These are phyloP conservation scores for Drosophila anomalipes DNA, from an alignment of 2,888 invertebrate species.

Conservation along the genomic window DNA sequence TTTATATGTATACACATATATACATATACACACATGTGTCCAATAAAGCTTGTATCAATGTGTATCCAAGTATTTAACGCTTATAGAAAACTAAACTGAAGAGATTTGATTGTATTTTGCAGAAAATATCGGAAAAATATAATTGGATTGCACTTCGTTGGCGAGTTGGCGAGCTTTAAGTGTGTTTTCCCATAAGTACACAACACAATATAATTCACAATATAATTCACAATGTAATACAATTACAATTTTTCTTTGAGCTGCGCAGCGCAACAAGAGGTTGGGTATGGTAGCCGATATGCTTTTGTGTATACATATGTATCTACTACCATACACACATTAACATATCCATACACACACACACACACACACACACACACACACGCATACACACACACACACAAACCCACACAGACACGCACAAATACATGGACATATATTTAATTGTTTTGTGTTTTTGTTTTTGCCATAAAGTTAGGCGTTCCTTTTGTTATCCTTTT, in stretches of 20 bases:
- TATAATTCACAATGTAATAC: conserved; percentile 31
- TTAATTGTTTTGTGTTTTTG: conserved; percentile 21
- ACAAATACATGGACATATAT: conserved; percentile 11
- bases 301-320: conserved; percentile 31
- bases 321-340: conserved; percentile 29
- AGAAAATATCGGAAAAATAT: neutral
- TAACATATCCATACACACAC: conserved; percentile 5
- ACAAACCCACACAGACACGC: conserved; percentile 19
- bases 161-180: conserved; percentile 31
- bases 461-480: conserved; percentile 16
- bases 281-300: conserved; percentile 38
- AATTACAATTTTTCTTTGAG: conserved; percentile 43
- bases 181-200: conserved; percentile 40
- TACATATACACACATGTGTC: neutral
- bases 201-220: conserved; percentile 33
- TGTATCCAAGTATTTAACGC: conserved; percentile 23
- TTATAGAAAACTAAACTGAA: neutral
- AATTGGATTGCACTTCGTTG: conserved; percentile 10
- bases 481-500: conserved; percentile 5
- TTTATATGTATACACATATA: conserved; percentile 8
- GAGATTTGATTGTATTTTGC: neutral
- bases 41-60: conserved; percentile 9
- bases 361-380: neutral
- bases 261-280: conserved; percentile 63
- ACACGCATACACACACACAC: neutral